Evolutionary conservation across 2,888 invertebrate species (phyloP), one percentile per base, ranked within the genome.

Genomic region (Leptothorax acervorum): DNA sequence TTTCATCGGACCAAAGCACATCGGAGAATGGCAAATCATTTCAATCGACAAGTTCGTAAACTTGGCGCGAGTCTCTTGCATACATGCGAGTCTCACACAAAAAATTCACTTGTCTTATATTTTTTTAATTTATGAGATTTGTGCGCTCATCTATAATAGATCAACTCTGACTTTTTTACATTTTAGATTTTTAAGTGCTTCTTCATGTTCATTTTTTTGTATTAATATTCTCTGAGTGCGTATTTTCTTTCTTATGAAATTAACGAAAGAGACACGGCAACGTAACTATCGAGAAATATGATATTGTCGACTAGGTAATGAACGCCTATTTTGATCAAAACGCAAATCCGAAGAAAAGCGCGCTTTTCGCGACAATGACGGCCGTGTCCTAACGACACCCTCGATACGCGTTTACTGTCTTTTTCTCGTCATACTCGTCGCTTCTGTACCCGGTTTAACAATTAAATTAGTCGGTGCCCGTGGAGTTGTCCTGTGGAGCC

Each of bases 391-490:
- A 23, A 35, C 73, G 15, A 31, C 55, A n/a, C 57, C 45, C 51
- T 23, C 55, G 68, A 45, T 51, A 81, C 60, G 12, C 63, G 45
- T 53, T 42, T 48, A n/a, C 39, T 55, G 51, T 57, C 71, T 78
- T 83, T 85, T 79, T 85, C 85, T 81, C 83, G 75, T 85, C 84
- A 84, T 83, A 86, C 66, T 82, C 82, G 70, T 79, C 82, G 70
- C 84, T 88, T 81, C 70, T 84, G 89, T 91, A 90, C 88, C 84
- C 88, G 91, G 91, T 92, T 93, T 92, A 92, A 93, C 92, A 93
- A 93, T 93, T 92, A 93, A 93, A 92, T 93, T 93, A 93, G 91
- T 90, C 89, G 87, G 88, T 89, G 89, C 90, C 87, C 81, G 57
- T 68, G 75, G 75, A 82, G 70, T 60, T 75, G 83, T 83, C 82